Conservation (phyloP, 1,140 invertebrate species). For the Aphelinus atriplicis region DNA sequence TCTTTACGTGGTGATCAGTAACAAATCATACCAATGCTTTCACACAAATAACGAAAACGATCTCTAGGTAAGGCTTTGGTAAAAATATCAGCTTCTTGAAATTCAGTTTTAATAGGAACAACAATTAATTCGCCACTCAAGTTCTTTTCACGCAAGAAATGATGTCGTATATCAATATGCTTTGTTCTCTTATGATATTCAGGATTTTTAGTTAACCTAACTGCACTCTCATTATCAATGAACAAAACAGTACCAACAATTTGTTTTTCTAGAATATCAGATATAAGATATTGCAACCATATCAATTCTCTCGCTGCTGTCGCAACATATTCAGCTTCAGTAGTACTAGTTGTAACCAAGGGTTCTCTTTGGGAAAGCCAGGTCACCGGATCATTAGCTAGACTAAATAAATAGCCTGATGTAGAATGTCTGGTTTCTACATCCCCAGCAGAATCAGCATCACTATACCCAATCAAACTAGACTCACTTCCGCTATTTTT, state of each 20-base stretch:
- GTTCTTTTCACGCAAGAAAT: constrained; percentile 49
- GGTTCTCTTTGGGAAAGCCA: constrained; percentile 22
- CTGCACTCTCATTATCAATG: constrained; percentile 54
- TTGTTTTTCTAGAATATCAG: constrained; percentile 7
- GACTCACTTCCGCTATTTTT: neutral
- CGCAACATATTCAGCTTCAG: constrained; percentile 62
- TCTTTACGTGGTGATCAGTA: constrained; percentile 44
- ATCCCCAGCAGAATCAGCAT: constrained; percentile 32
- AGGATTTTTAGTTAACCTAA: constrained; percentile 57
- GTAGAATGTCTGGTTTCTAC: constrained; percentile 24
- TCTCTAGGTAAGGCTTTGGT: constrained; percentile 2
- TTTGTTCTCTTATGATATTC: constrained; percentile 50
- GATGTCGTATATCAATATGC: constrained; percentile 54
- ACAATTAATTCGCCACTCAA: neutral
- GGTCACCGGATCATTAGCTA: neutral
- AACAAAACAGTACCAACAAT: constrained; percentile 44
- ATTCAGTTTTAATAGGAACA: neutral
- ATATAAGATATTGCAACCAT: constrained; percentile 49
- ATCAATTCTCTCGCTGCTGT: constrained; percentile 55
- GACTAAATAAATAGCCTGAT: constrained; percentile 24
- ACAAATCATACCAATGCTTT: constrained; percentile 46
- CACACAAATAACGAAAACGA: neutral
- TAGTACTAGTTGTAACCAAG: constrained; percentile 28
- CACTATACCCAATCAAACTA: constrained; percentile 15
- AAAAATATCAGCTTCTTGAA: constrained; percentile 12